These are phyloP conservation scores for Caenorhabditis brenneri DNA, from an alignment of 1,140 invertebrate genomes.

Conservation along the genomic window DNA sequence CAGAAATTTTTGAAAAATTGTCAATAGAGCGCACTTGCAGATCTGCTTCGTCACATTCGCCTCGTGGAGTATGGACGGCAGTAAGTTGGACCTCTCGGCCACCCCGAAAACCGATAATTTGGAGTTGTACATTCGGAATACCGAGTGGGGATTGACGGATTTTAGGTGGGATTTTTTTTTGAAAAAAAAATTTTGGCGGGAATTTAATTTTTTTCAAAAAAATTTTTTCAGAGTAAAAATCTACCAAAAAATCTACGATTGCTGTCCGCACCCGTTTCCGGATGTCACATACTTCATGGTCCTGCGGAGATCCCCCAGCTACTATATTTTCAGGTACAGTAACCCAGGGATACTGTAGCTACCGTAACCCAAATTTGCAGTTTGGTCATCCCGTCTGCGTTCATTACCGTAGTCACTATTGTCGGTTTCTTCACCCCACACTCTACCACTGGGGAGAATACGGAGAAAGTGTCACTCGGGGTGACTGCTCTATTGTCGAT, in stretches of 20 bases:
- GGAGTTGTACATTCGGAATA: slow-evolving; percentile 65
- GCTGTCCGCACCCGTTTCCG: slow-evolving; percentile 61
- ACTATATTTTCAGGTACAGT: slow-evolving; percentile 64
- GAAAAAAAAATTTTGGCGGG: neutral
- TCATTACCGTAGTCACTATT: slow-evolving; percentile 64
- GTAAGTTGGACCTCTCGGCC: slow-evolving; percentile 59
- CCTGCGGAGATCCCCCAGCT: slow-evolving; percentile 58
- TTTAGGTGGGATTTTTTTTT: slow-evolving; percentile 46
- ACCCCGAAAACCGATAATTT: slow-evolving; percentile 62
- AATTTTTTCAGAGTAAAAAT: slow-evolving; percentile 53
- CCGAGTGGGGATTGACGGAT: slow-evolving; percentile 65
- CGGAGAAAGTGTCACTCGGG: slow-evolving; percentile 63
- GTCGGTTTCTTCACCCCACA: slow-evolving; percentile 65
- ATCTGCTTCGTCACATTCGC: slow-evolving; percentile 64
- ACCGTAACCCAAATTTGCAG: slow-evolving; percentile 29
- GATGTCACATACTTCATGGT: slow-evolving; percentile 65
- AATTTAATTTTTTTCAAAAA: neutral
- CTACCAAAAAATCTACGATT: slow-evolving; percentile 62
- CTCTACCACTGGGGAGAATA: slow-evolving; percentile 64
- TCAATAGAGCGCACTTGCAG: slow-evolving; percentile 50
- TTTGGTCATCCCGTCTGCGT: slow-evolving; percentile 61
- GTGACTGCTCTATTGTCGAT: slow-evolving; percentile 65
- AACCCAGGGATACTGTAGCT: neutral
- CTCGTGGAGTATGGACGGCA: slow-evolving; percentile 63
- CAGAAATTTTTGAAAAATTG: too few relatives aligned